These are phyloP conservation scores for Drosophila incognita DNA, from an alignment of 2,888 invertebrate species.

Conservation along the genomic window DNA sequence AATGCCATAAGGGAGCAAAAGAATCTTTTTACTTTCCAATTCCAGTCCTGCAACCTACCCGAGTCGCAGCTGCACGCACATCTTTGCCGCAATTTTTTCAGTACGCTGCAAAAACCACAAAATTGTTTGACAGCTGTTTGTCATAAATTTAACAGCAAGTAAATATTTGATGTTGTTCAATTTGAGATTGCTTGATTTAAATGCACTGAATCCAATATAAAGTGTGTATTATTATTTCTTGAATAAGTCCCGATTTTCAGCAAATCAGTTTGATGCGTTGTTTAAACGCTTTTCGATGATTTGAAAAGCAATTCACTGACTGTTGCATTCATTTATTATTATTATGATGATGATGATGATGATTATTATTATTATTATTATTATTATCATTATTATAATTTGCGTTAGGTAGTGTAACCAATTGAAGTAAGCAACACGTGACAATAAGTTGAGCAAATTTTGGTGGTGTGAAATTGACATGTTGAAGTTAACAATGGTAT, in stretches of 20 bases:
- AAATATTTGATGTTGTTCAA: conserved; percentile 73
- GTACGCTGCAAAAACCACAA: conserved; percentile 29
- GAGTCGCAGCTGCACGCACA: conserved; percentile 67
- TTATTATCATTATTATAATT: too few species aligned
- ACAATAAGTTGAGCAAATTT: not conserved
- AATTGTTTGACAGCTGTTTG: conserved; percentile 56
- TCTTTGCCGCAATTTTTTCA: conserved; percentile 68
- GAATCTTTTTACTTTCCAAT: not conserved
- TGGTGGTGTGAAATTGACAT: not conserved
- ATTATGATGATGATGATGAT: not conserved
- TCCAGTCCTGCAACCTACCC: not conserved
- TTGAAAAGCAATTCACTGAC: not conserved
- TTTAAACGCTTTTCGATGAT: conserved; percentile 19
- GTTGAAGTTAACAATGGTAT: not conserved
- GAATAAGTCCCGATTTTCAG: conserved; percentile 35
- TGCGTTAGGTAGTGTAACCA: not conserved
- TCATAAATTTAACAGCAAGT: conserved; percentile 75
- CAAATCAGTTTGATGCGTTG: conserved; percentile 20
- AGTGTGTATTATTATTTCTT: conserved; percentile 11
- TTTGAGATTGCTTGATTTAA: conserved; percentile 20
- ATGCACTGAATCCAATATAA: not conserved
- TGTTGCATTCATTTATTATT: not conserved
- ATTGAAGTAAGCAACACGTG: not conserved
- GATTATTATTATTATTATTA: not conserved
- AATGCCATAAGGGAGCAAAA: not conserved